Conservation (phyloP, 2,888 invertebrate species). For the Troides helena region DNA sequence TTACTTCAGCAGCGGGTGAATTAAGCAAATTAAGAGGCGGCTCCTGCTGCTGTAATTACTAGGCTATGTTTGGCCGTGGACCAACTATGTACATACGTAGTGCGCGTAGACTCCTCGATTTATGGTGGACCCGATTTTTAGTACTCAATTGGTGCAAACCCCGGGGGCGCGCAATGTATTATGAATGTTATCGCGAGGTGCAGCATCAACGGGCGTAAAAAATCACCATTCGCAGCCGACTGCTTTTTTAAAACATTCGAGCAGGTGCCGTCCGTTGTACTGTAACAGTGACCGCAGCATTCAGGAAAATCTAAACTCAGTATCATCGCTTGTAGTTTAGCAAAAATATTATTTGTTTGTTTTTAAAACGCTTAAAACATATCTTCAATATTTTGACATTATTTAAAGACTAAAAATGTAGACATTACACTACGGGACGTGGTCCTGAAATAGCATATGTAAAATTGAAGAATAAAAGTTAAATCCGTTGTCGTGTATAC, state of each 20-base stretch:
- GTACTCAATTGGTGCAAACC: slow-evolving; percentile 55
- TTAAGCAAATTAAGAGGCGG: slow-evolving; percentile 77
- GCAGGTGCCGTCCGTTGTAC: slow-evolving; percentile 3
- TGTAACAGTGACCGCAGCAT: background rate
- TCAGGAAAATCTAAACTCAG: background rate
- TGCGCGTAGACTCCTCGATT: slow-evolving; percentile 44
- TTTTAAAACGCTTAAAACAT: too few species aligned
- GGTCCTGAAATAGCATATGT: background rate
- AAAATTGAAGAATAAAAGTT: background rate
- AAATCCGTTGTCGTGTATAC: background rate
- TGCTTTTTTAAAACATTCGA: slow-evolving; percentile 34
- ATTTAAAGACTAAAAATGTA: too few species aligned
- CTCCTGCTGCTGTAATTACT: slow-evolving; percentile 75
- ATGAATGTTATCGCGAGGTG: slow-evolving; percentile 58
- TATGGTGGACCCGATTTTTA: slow-evolving; percentile 55
- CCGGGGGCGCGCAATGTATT: slow-evolving; percentile 56
- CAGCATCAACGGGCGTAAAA: slow-evolving; percentile 43
- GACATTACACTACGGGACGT: too few species aligned
- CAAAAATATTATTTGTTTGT: background rate
- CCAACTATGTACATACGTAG: slow-evolving; percentile 49
- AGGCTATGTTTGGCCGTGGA: slow-evolving; percentile 69
- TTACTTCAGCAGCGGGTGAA: slow-evolving; percentile 69
- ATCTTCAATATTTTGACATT: too few species aligned
- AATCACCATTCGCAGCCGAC: slow-evolving; percentile 38
- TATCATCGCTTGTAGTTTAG: background rate